Evolutionary conservation across 2,888 invertebrate genomes (phyloP).

Genomic region (Archaeoteleia sp.): DNA sequence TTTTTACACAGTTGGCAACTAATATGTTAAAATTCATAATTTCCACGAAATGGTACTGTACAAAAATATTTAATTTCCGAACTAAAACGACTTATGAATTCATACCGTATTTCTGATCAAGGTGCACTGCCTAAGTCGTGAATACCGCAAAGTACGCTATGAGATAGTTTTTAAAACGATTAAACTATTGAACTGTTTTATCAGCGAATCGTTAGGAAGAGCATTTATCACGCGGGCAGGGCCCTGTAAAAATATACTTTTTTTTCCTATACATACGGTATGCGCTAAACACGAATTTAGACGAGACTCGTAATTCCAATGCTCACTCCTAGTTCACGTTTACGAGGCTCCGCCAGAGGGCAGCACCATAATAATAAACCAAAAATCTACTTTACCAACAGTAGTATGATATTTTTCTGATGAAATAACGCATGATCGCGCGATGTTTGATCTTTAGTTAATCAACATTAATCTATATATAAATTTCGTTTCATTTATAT

Average conservation of each 20-base stretch:
- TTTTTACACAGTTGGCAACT: too few species aligned
- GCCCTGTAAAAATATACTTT: constrained; percentile 74
- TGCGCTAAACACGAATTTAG: constrained; percentile 53
- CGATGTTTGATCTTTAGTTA: too few species aligned
- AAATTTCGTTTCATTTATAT: too few species aligned
- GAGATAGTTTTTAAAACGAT: constrained; percentile 19
- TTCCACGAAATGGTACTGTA: constrained; percentile 7
- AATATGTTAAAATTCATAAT: too few species aligned
- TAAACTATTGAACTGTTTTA: constrained; percentile 67
- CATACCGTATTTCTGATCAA: constrained; percentile 11
- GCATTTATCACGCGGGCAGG: constrained; percentile 72
- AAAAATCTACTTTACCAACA: too few species aligned
- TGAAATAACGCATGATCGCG: too few species aligned
- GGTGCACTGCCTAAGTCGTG: constrained; percentile 4
- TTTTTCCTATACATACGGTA: constrained; percentile 61
- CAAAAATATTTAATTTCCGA: constrained; percentile 39
- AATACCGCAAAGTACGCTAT: constrained; percentile 4
- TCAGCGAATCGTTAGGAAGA: constrained; percentile 72
- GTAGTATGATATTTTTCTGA: too few species aligned
- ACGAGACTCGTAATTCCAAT: constrained; percentile 25
- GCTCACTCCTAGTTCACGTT: constrained; percentile 25
- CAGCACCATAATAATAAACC: too few species aligned
- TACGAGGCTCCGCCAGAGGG: constrained; percentile 8
- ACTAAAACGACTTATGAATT: constrained; percentile 15
- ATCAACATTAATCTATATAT: too few species aligned